Base-by-base conservation (phyloP, 2,113 vertebrate species). In the Harpagus bidentatus region DNA sequence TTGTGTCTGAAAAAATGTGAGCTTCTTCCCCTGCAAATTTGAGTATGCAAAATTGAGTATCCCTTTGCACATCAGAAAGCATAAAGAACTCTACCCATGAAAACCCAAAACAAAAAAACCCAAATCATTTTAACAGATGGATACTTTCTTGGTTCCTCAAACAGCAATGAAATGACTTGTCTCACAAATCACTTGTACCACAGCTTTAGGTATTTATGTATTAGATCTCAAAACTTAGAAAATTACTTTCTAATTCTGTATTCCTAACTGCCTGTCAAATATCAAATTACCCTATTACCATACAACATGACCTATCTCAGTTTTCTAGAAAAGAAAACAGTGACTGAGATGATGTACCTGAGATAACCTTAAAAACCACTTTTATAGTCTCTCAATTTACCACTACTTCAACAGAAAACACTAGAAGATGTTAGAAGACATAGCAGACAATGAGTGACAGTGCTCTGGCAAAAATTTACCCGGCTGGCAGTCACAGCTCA, bases 1-100 rank as follows among this genome's bases (percentile, higher is more conserved):
- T n/a, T 43, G 7, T 0, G 0, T 23, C 45, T 43, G n/a, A 40
- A 48, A 74, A 69, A 73, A 45, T 0, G 5, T 16, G 14, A 88
- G 45, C 56, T 12, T 29, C 23, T 19, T 80, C 16, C 47, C 56
- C 21, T 56, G 25, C 36, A 90, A 62, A 95, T 83, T 2, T 56
- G 29, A 61, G 11, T 16, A 76, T 53, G 25, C 28, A 90, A 61
- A 95, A 80, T 3, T 56, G 34, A 56, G 11, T 14, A 76, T 53
- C 52, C 26, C 77, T 76, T n/a, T 55, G 40, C 53, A 80, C 5
- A n/a, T 29, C 53, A 78, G 45, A 83, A 65, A 80, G 40, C 58
- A 73, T 22, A 34, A 77, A 95, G n/a, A 62, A 48, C 10, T 28
- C 36, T 20, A 62, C 2, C 16, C 6, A 15, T 20, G 34, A 61